A percentile compares a stretch with the other conserved stretches of the same genome.
Evolutionary conservation across 2,797 vertebrate species (phyloP).

Genomic region (Distichodus sexfasciatus): DNA sequence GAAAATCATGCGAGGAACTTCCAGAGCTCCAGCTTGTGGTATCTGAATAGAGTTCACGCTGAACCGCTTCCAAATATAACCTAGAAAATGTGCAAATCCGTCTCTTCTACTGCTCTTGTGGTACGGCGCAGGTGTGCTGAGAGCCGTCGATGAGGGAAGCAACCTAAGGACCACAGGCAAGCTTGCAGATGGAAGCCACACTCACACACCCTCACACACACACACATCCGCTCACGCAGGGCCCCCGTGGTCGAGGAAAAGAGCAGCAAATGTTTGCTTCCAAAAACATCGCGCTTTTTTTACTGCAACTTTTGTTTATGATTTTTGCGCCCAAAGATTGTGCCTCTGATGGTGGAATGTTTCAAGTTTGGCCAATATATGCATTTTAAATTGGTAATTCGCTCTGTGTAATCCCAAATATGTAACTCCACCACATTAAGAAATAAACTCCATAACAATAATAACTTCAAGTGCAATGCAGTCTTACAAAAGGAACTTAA

Average conservation of each 20-base stretch:
- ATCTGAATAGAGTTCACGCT: background rate
- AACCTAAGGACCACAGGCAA: slow-evolving; percentile 42
- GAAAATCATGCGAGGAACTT: background rate
- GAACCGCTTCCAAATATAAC: slow-evolving; percentile 18
- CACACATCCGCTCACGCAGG: slow-evolving; percentile 6
- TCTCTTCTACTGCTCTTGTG: slow-evolving; percentile 23
- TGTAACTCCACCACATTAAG: background rate
- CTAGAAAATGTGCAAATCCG: background rate
- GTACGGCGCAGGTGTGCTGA: slow-evolving; percentile 32
- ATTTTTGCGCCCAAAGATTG: too few species aligned
- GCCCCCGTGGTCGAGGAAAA: slow-evolving; percentile 25
- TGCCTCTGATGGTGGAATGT: too few species aligned
- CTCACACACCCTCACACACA: background rate
- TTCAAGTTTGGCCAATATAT: too few species aligned
- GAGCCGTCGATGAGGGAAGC: slow-evolving; percentile 19
- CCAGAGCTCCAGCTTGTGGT: background rate
- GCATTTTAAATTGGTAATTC: too few species aligned
- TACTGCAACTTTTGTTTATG: background rate
- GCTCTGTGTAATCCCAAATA: background rate
- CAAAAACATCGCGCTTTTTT: background rate
- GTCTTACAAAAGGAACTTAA: slow-evolving; percentile 13
- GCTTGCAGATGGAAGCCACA: slow-evolving; percentile 35
- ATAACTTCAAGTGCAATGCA: background rate
- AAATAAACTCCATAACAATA: background rate
- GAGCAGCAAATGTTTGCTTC: background rate